phyloP scores from a whole-genome alignment of 2,113 vertebrate species.

The Albula goreensis region DNA sequence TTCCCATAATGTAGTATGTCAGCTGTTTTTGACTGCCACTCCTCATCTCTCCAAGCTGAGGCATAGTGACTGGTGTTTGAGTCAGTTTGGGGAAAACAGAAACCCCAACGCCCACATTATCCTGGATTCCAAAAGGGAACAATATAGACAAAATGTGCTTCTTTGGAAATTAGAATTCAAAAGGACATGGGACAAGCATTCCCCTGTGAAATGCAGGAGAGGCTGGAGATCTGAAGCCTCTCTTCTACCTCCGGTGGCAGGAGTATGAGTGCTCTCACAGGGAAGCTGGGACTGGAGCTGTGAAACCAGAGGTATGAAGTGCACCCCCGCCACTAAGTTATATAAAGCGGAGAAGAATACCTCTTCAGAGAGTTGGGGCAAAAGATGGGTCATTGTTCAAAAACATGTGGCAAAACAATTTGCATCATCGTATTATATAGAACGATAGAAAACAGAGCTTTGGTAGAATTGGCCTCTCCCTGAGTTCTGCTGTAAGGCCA shows the following conservation, averaged over 20 bases:
- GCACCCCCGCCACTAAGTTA: neutral
- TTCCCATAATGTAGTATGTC: slow-evolving; percentile 71
- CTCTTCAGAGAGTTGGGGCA: neutral
- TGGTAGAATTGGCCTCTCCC: no score
- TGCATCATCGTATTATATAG: neutral
- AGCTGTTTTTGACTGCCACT: slow-evolving; percentile 65
- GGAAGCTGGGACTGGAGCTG: neutral
- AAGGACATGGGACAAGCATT: slow-evolving; percentile 60
- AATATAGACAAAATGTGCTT: slow-evolving; percentile 64
- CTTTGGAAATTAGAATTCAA: slow-evolving; percentile 63
- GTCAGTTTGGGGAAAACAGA: slow-evolving; percentile 63
- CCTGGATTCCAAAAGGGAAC: slow-evolving; percentile 63
- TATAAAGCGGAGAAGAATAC: neutral
- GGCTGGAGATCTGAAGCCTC: slow-evolving; percentile 38
- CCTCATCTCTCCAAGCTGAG: slow-evolving; percentile 63
- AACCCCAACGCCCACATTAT: slow-evolving; percentile 66
- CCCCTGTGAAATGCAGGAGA: slow-evolving; percentile 52
- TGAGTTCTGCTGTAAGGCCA: no score
- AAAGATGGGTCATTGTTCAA: neutral
- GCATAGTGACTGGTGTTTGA: slow-evolving; percentile 61
- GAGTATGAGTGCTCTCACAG: neutral
- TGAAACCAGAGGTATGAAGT: neutral
- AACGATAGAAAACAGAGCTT: no score
- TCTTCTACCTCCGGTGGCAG: neutral
- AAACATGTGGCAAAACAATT: neutral